These are phyloP conservation scores for Lathamus discolor DNA, from an alignment of 2,113 vertebrate species.

Conservation along the genomic window DNA sequence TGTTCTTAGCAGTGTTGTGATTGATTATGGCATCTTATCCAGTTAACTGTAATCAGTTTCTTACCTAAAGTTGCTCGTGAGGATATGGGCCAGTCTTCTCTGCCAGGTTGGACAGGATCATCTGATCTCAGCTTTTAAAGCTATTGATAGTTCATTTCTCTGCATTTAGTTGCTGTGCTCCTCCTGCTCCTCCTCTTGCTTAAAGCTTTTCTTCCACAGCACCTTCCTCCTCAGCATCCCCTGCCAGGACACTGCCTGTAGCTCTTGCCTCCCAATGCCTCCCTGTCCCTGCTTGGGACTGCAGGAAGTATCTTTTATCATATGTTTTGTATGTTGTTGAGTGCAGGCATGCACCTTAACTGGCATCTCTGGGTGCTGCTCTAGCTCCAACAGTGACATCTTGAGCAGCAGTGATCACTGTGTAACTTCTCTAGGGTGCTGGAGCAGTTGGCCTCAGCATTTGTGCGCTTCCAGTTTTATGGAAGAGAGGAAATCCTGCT, in stretches of 20 bases:
- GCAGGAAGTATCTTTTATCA: not conserved
- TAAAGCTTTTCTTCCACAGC: not conserved
- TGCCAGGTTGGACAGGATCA: accelerated
- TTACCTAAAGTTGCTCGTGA: not conserved
- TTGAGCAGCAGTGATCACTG: not conserved
- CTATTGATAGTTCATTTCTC: not conserved
- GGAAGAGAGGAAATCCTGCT: not conserved
- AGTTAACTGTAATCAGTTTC: not conserved
- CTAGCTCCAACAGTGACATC: not conserved
- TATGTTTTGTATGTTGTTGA: not conserved
- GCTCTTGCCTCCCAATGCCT: no score
- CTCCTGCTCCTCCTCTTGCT: not conserved
- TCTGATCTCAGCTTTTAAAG: not conserved
- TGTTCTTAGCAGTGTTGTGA: not conserved
- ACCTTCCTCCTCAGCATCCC: not conserved
- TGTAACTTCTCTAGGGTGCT: not conserved
- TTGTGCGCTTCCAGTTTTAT: not conserved
- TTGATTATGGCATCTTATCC: not conserved
- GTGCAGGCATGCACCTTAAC: not conserved
- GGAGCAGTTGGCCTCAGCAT: not conserved
- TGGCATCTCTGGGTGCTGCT: not conserved
- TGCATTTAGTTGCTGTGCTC: not conserved
- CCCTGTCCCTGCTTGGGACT: not conserved
- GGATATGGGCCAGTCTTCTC: not conserved
- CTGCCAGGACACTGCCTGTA: accelerated